phyloP scores from a whole-genome alignment of 2,797 vertebrate genomes.

The Percopsis omiscomaycus region DNA sequence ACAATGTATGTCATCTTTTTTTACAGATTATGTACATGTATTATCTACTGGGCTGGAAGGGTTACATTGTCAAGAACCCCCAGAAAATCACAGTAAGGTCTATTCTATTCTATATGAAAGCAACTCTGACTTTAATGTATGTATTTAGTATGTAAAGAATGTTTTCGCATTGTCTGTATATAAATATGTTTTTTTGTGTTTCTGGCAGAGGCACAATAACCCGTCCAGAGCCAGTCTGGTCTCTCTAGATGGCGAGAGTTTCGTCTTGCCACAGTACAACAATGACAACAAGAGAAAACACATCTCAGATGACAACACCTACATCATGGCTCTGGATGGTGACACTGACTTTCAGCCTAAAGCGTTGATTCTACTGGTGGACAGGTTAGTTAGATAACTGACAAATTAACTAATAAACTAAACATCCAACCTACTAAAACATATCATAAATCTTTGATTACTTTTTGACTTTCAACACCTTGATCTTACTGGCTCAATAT shows the following conservation, averaged over 20 bases:
- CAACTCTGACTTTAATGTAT: no score
- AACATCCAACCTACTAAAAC: background rate
- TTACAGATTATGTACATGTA: slow-evolving; percentile 84
- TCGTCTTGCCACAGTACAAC: slow-evolving; percentile 60
- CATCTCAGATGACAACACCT: slow-evolving; percentile 78
- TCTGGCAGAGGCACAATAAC: slow-evolving; percentile 61
- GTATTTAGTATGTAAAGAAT: no score
- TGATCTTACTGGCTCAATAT: background rate
- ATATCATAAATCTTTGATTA: background rate
- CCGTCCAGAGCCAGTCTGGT: slow-evolving; percentile 69
- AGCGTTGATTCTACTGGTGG: slow-evolving; percentile 79
- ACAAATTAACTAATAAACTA: background rate
- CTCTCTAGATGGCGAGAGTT: slow-evolving; percentile 71
- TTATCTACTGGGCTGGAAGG: slow-evolving; percentile 83
- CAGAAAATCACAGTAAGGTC: slow-evolving; percentile 72
- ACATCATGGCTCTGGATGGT: slow-evolving; percentile 82
- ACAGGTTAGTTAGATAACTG: slow-evolving; percentile 60
- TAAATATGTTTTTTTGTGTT: background rate
- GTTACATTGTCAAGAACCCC: slow-evolving; percentile 78
- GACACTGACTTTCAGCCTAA: slow-evolving; percentile 84
- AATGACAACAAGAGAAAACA: slow-evolving; percentile 75
- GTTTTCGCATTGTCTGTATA: background rate
- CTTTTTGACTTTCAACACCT: background rate
- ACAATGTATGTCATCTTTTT: no score
- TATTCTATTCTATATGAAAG: background rate